Evolutionary conservation across 2,797 vertebrate genomes (phyloP).

Genomic region (Protosalanx chinensis): DNA sequence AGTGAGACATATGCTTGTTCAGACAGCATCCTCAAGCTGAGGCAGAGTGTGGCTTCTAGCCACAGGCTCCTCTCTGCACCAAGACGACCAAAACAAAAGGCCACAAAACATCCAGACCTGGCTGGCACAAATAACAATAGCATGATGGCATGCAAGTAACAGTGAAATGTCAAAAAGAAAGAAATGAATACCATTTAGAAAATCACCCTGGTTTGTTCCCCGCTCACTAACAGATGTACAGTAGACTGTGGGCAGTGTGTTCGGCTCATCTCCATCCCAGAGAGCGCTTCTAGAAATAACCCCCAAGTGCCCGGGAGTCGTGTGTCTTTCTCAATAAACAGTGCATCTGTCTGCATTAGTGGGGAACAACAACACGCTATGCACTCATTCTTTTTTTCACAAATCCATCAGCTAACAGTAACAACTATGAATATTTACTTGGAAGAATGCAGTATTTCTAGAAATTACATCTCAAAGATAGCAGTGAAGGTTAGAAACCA

Average conservation of each 20-base stretch:
- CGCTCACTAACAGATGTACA: conserved; percentile 16
- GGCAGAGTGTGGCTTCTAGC: background rate
- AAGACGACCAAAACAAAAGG: background rate
- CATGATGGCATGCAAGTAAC: conserved; percentile 1
- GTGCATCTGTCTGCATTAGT: conserved; percentile 16
- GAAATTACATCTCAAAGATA: no score
- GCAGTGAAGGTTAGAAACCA: no score
- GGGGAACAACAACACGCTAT: conserved; percentile 4
- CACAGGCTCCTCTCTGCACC: background rate
- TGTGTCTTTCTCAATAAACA: conserved; percentile 9
- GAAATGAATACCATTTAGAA: background rate
- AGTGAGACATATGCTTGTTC: conserved; percentile 20
- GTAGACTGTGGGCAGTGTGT: conserved; percentile 24
- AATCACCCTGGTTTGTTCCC: background rate
- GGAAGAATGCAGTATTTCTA: background rate
- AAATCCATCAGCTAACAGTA: background rate
- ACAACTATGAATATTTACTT: background rate
- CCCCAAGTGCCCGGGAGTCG: conserved; percentile 4
- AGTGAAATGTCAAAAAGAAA: conserved; percentile 6
- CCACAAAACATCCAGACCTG: background rate
- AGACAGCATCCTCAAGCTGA: conserved; percentile 4
- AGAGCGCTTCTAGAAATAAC: conserved; percentile 31
- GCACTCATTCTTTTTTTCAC: background rate
- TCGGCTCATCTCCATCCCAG: conserved; percentile 23
- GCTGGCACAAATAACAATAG: background rate